phyloP scores from a whole-genome alignment of 2,888 invertebrate genomes.

The Serrognathus titanus region DNA sequence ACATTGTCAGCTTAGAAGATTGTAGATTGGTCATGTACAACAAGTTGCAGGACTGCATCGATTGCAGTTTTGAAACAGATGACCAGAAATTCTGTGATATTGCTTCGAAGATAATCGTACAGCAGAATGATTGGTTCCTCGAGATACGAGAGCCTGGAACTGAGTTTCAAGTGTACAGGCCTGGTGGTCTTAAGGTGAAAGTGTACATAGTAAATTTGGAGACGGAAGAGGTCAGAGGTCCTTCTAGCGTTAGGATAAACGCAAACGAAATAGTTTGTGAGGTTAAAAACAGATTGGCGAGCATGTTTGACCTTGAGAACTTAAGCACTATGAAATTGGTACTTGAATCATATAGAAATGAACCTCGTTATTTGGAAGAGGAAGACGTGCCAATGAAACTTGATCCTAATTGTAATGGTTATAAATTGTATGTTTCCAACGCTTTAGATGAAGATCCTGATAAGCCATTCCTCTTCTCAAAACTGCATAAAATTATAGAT shows the following conservation, averaged over 20 bases:
- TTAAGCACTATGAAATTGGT: constrained; percentile 37
- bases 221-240: constrained; percentile 60
- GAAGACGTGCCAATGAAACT: constrained; percentile 45
- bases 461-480: constrained; percentile 49
- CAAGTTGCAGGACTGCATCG: constrained; percentile 59
- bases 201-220: constrained; percentile 61
- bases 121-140: constrained; percentile 59
- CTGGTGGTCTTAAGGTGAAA: constrained; percentile 59
- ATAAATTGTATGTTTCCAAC: constrained; percentile 54
- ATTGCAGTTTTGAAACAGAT: constrained; percentile 64
- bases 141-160: constrained; percentile 61
- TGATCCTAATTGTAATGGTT: constrained; percentile 42
- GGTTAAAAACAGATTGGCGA: constrained; percentile 56
- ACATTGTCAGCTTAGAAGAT: constrained; percentile 59
- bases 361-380: constrained; percentile 43
- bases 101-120: constrained; percentile 48
- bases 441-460: constrained; percentile 49
- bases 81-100: constrained; percentile 45
- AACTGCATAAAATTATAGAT: constrained; percentile 54
- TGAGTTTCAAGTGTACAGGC: constrained; percentile 60
- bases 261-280: constrained; percentile 55
- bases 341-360: constrained; percentile 47
- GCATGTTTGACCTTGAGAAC: constrained; percentile 47
- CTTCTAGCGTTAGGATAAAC: constrained; percentile 58
- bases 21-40: constrained; percentile 72